Conservation (phyloP, 2,888 invertebrate genomes). For the Acanthosoma haemorrhoidale region DNA sequence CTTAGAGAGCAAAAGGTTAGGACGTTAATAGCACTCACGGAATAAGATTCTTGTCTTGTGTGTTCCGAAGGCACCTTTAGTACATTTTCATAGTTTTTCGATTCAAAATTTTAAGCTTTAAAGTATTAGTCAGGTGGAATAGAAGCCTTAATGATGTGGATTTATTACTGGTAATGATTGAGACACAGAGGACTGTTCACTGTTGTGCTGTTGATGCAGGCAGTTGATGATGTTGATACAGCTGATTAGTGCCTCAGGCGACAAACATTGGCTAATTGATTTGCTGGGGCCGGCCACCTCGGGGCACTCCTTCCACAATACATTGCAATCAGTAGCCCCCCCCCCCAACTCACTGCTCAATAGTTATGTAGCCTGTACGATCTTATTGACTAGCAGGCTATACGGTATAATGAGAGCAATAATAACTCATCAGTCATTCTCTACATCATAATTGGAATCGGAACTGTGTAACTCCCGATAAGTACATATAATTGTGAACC, state of each 20-base stretch:
- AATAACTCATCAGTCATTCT: background rate
- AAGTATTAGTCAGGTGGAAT: too few relatives aligned
- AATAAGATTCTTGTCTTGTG: too few relatives aligned
- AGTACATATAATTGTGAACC: too few relatives aligned
- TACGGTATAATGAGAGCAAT: background rate
- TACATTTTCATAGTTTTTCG: too few relatives aligned
- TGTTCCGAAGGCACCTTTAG: too few relatives aligned
- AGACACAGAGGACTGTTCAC: background rate
- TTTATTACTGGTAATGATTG: background rate
- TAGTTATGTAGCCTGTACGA: too few relatives aligned
- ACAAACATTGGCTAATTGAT: constrained; percentile 28
- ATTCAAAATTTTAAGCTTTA: too few relatives aligned
- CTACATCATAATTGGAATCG: background rate
- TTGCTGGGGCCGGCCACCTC: background rate
- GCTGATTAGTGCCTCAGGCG: constrained; percentile 21
- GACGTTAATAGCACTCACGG: too few relatives aligned
- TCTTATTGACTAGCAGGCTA: background rate
- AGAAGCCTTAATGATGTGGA: background rate
- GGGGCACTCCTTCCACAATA: constrained; percentile 4
- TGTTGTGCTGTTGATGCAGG: background rate
- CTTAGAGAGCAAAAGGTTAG: too few relatives aligned
- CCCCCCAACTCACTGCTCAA: too few relatives aligned
- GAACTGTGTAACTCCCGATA: too few relatives aligned
- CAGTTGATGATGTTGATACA: constrained; percentile 23
- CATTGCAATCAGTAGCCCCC: background rate